A percentile compares a stretch with the other conserved stretches of the same genome.
phyloP scores from a whole-genome alignment of 2,113 vertebrate species.

The Cepphus grylle region DNA sequence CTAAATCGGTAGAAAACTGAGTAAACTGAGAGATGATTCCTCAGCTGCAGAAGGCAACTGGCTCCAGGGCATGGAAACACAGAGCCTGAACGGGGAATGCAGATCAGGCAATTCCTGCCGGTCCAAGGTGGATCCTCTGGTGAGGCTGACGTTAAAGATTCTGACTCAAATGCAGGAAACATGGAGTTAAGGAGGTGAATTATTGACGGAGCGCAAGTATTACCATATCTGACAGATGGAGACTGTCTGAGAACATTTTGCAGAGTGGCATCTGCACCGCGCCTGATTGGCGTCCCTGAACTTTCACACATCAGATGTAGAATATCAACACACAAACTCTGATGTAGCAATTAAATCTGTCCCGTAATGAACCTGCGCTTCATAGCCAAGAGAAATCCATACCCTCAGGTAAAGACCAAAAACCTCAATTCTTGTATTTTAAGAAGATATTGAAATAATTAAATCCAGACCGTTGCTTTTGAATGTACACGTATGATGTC shows the following conservation, averaged over 20 bases:
- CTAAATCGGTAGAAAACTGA: background rate
- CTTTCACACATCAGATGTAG: slow-evolving; percentile 38
- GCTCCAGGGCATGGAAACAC: background rate
- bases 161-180: background rate
- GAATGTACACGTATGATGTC: background rate
- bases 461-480: background rate
- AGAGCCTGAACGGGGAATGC: background rate
- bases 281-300: slow-evolving; percentile 13
- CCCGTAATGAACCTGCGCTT: background rate
- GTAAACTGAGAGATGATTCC: background rate
- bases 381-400: background rate
- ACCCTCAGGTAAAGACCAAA: background rate
- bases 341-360: slow-evolving; percentile 25
- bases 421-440: background rate
- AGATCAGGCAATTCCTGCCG: background rate
- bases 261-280: slow-evolving; percentile 16
- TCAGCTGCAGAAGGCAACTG: background rate
- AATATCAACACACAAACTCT: slow-evolving; percentile 7
- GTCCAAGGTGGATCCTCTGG: background rate
- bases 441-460: background rate
- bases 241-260: slow-evolving; percentile 43
- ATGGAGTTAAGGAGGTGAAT: background rate
- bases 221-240: slow-evolving; percentile 60
- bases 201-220: slow-evolving; percentile 13
- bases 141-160: background rate